Base-by-base conservation (phyloP, 2,888 invertebrate genomes). In the Ophraella communa region DNA sequence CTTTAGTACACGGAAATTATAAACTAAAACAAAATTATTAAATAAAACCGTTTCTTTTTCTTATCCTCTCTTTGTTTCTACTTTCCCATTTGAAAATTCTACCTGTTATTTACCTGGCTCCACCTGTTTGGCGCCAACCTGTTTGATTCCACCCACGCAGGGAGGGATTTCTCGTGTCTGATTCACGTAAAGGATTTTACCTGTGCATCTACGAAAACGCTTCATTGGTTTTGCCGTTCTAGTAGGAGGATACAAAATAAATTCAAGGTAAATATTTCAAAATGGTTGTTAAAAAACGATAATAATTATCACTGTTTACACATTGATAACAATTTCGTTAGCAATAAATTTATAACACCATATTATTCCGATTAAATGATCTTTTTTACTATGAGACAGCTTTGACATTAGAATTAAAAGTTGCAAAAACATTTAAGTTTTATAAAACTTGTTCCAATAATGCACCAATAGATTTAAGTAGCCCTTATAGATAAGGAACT, bases 41-140 rank as follows among this genome's bases (percentile, higher is more conserved):
- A n/a, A n/a, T n/a, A n/a, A n/a, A n/a, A n/a, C n/a, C n/a, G n/a
- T n/a, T n/a, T n/a, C n/a, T n/a, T n/a, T n/a, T n/a, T n/a, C n/a
- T n/a, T n/a, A n/a, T n/a, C n/a, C n/a, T n/a, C n/a, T n/a, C n/a
- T n/a, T n/a, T n/a, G n/a, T n/a, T n/a, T 24, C 24, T 24, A 5
- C 24, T 24, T 4, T 24, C 24, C 5, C 24, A 24, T 27, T 27
- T 27, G 1, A 27, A 27, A 27, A n/a, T 10, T 30, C 11, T 35
- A 35, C n/a, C 35, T 35, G 35, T 11, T 11, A n/a, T 51, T 62
- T 59, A 70, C 70, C 68, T 70, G 66, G 55, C 68, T 68, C 68
- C 68, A 70, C 70, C 68, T 70, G 70, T 61, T 69, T 21, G 20
- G 47, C 52, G 66, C 65, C 70, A 62, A 70, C 70, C 66, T 70